Percentiles rank a stretch among this genome's conserved stretches.
These are phyloP conservation scores for Dipodomys merriami DNA, from an alignment of 2,113 vertebrate species.

Conservation along the genomic window DNA sequence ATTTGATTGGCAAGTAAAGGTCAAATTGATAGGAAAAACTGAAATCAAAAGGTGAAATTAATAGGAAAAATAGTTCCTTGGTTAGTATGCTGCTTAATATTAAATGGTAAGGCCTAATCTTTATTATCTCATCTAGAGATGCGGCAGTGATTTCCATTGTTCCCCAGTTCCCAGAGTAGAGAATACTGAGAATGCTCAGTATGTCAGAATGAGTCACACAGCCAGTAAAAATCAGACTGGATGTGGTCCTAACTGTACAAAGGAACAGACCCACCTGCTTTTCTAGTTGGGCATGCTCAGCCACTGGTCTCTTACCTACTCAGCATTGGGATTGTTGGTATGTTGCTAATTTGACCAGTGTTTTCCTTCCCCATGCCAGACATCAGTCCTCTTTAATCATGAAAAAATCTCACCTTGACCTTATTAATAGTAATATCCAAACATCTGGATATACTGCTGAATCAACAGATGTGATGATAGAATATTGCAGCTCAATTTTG, in stretches of 20 bases:
- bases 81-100: background rate
- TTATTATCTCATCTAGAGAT: background rate
- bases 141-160: background rate
- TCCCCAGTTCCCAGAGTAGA: background rate
- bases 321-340: background rate
- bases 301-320: background rate
- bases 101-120: background rate
- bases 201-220: constrained; percentile 36
- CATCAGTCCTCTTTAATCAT: background rate
- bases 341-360: constrained; percentile 1
- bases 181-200: background rate
- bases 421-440: background rate
- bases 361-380: background rate
- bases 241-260: background rate
- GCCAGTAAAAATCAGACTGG: background rate
- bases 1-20: background rate
- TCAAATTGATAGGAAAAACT: background rate
- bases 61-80: background rate
- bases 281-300: constrained; percentile 1
- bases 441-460: background rate
- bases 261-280: background rate
- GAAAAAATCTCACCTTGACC: background rate
- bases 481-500: constrained; percentile 6
- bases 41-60: background rate
- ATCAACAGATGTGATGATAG: background rate